phyloP scores from a whole-genome alignment of 2,797 vertebrate genomes.

The Manis crassicaudata region DNA sequence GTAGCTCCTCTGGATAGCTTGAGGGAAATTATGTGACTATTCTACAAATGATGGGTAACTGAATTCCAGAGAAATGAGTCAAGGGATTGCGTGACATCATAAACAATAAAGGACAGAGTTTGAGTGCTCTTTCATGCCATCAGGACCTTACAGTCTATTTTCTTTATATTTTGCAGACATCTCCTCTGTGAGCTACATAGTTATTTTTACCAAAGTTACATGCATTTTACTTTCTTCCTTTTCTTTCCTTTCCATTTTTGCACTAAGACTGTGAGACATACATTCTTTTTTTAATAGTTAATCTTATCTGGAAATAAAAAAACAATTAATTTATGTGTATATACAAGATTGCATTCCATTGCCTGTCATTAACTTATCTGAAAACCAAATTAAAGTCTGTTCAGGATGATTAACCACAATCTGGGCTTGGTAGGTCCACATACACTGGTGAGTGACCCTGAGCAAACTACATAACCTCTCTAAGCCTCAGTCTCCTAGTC shows the following conservation, averaged over 20 bases:
- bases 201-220: slow-evolving; percentile 21
- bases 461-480: neutral
- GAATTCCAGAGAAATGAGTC: slow-evolving; percentile 42
- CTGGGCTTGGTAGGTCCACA: neutral
- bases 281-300: neutral
- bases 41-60: slow-evolving; percentile 44
- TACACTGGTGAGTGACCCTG: neutral
- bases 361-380: neutral
- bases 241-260: slow-evolving; percentile 1
- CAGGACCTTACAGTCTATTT: slow-evolving; percentile 16
- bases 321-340: neutral
- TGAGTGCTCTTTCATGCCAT: slow-evolving; percentile 9
- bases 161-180: slow-evolving; percentile 58
- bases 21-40: slow-evolving; percentile 61
- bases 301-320: neutral
- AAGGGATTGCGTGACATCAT: slow-evolving; percentile 59
- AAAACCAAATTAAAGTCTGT: neutral
- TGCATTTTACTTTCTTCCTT: neutral
- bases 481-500: neutral
- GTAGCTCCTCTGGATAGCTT: slow-evolving; percentile 56
- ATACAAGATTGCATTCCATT: neutral
- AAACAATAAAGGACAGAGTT: slow-evolving; percentile 48
- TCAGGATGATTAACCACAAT: neutral
- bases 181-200: neutral
- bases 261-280: neutral